Percentiles rank a stretch among this genome's conserved stretches.
Evolutionary conservation across 2,113 vertebrate species (phyloP).

Genomic region (Sterrhoptilus dennistouni): DNA sequence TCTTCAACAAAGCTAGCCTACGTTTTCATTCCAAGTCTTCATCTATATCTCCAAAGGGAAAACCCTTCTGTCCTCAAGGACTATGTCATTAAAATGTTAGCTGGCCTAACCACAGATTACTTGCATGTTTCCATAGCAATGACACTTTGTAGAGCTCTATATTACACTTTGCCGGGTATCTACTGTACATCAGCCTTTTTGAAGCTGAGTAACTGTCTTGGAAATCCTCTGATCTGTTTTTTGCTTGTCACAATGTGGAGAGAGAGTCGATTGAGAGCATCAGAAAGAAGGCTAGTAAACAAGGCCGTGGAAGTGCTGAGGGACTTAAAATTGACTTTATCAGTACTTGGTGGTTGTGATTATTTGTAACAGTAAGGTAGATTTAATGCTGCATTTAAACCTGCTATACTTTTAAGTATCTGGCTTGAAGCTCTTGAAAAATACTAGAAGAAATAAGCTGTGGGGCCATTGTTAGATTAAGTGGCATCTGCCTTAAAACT

Average conservation of each 20-base stretch:
- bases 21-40: constrained; percentile 2
- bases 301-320: background rate
- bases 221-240: constrained; percentile 17
- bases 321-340: background rate
- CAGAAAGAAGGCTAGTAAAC: background rate
- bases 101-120: background rate
- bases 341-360: background rate
- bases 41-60: background rate
- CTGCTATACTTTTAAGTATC: background rate
- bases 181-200: background rate
- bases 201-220: background rate
- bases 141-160: constrained; percentile 5
- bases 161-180: background rate
- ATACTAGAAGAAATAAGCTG: background rate
- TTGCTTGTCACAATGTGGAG: background rate
- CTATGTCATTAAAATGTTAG: constrained; percentile 23
- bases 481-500: constrained; percentile 7
- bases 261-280: background rate
- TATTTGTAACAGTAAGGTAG: background rate
- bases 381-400: background rate
- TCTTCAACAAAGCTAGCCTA: background rate
- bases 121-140: constrained; percentile 41
- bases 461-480: background rate
- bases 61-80: background rate
- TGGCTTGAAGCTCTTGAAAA: background rate